Base-by-base conservation (phyloP, 2,888 invertebrate species). In the Cenopis cana region DNA sequence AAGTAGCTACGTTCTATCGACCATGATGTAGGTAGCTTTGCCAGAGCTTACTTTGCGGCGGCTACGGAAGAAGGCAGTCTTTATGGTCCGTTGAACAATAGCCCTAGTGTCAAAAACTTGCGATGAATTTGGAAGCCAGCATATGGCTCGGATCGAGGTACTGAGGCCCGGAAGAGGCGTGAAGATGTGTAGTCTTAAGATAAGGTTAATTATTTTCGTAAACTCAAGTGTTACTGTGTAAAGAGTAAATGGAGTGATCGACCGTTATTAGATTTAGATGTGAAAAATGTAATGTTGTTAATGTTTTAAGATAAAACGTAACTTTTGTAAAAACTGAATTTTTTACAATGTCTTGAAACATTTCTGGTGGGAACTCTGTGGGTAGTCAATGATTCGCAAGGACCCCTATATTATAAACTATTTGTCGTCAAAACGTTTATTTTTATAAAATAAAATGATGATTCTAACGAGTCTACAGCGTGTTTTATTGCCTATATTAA, bases 331-430 rank as follows among this genome's bases (percentile, higher is more conserved):
- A 94, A 94, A 93, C 95, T 94, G 88, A 91, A 89, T 92, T 94
- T 94, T 94, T 94, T 93, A 95, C 95, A 95, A 95, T 95, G 95
- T 95, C 95, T 95, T 95, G 95, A 94, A 95, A 95, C 95, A 95
- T 95, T 95, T 89, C 89, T 86, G 87, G 84, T 82, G 89, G 84
- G 83, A 82, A 86, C 87, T 89, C 89, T 82, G 82, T 82, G 83
- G 85, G 81, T 89, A 87, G 91, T 87, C 82, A 81, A 82, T 83
- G 82, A 89, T 88, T 91, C 89, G 88, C 89, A 90, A 90, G 91
- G 90, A 92, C 91, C 93, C 93, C 93, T 87, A 91, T 90, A 92
- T 93, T 93, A 89, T 91, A 92, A 86, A 93, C 92, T 93, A 93
- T 90, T 93, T 93, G 93, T 94, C 93, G 93, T 93, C 93, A 93